Evolutionary conservation across 2,888 invertebrate species (phyloP), one percentile per base, ranked within the genome.

Genomic region (Volucella inanis): DNA sequence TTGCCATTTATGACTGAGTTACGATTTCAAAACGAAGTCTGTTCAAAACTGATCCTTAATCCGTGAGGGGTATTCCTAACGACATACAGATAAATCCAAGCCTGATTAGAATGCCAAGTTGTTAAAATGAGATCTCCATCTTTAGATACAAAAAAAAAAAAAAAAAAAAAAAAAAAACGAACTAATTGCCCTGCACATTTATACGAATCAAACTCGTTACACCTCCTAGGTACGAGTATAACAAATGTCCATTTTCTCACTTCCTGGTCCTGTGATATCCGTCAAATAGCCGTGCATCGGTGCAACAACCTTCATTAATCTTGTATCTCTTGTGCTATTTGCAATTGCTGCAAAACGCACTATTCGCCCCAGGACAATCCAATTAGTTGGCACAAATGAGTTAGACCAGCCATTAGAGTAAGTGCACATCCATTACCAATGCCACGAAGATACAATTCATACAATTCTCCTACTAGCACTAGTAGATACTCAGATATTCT

Each of bases 331-430:
- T 31, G 31, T 31, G 31, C 31, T 31, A 31, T 31, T 31, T 31
- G 31, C 31, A 31, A 31, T 31, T 31, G 31, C 54, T 77, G 54
- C 75, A 55, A 52, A 55, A 64, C 64, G 74, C 64, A 74, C 74
- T 64, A 64, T 49, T 55, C 22, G 71, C 82, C 82, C 43, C 76
- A 38, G 71, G 82, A 65, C 76, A 82, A 71, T 76, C 82, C 82
- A 82, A 82, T 76, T 82, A 76, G 41, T 39, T 65, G 31, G 59
- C 79, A 59, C 70, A 84, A 84, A 84, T 79, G 79, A 79, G 83
- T 72, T 83, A 47, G 72, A 31, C 31, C 68, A 52, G 49, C 62
- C 74, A 83, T 84, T 79, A 79, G 54, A 57, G 49, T 54, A 75
- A 82, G 76, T 82, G 81, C 64, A 31, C 31, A 65, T 76, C 52